Base-by-base conservation (phyloP, 2,113 vertebrate genomes). In the Phalacrocorax brasilianus region DNA sequence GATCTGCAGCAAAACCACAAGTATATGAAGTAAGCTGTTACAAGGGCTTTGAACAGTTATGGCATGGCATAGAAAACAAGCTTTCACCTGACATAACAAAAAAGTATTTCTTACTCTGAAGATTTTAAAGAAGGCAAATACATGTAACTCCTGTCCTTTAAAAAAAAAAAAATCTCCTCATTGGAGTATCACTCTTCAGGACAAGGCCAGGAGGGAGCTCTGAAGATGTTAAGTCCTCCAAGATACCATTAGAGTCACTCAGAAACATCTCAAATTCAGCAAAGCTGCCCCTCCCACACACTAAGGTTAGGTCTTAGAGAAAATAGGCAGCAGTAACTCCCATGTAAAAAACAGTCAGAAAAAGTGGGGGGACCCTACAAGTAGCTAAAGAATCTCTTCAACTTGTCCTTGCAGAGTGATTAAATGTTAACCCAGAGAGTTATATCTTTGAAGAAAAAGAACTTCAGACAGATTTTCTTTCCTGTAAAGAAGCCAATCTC, bases 1-100 rank as follows among this genome's bases (percentile, higher is more conserved):
- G 81, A 99, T 98, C 99, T 99, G 95, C 55, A 66, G 63, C 70
- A 47, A 91, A 76, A 73, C 92, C 35, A 17, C 47, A 19, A 85
- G 72, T 38, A 38, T 93, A 44, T 85, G 59, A 72, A 84, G 40
- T 65, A 85, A 49, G 40, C 33, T 75, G 42, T 85, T 75, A 66
- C 52, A 66, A 75, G n/a, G 52, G 30, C 62, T 86, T 76, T 76
- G 52, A 35, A 56, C 33, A 33, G 44, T 71, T 71, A 59, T 26
- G n/a, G 38, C 16, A 30, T 68, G 42, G 40, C 33, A 82, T 61
- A 52, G 62, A 79, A 84, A 77, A 80, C 24, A 70, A 67, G 32
- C 67, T 82, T 53, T 77, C 38, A 85, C 50, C n/a, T 63, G 80
- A 84, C 22, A 42, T 59, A 85, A 44, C n/a, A 58, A 58, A 93